phyloP scores from a whole-genome alignment of 2,888 invertebrate species.

The Amiota mariae region DNA sequence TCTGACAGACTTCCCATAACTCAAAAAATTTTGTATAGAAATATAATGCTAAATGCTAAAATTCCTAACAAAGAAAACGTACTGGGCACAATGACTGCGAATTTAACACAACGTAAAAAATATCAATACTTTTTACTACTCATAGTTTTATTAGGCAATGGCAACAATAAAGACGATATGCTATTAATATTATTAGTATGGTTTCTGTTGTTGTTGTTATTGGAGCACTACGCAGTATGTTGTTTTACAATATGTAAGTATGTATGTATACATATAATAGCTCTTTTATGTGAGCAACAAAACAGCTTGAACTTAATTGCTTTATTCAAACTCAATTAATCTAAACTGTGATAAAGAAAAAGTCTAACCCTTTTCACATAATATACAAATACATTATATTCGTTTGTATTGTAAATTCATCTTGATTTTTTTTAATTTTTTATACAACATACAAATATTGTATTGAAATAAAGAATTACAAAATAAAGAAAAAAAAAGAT shows the following conservation, averaged over 20 bases:
- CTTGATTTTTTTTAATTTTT: background rate
- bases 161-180: background rate
- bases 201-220: background rate
- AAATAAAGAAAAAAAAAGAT: slow-evolving; percentile 35
- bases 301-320: slow-evolving; percentile 61
- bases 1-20: no score
- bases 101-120: background rate
- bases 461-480: background rate
- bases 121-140: background rate
- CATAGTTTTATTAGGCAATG: background rate
- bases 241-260: background rate
- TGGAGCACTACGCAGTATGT: no score
- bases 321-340: slow-evolving; percentile 60
- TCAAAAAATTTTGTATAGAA: background rate
- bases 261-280: background rate
- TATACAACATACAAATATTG: background rate
- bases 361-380: slow-evolving; percentile 40
- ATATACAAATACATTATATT: background rate
- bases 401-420: background rate
- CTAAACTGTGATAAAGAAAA: slow-evolving; percentile 47
- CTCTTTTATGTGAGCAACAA: slow-evolving; percentile 18
- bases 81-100: no score
- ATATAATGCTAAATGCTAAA: background rate
- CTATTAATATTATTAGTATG: background rate
- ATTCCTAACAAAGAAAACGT: background rate